These are phyloP conservation scores for Drosophila serrata DNA, from an alignment of 1,140 invertebrate genomes.

Conservation along the genomic window DNA sequence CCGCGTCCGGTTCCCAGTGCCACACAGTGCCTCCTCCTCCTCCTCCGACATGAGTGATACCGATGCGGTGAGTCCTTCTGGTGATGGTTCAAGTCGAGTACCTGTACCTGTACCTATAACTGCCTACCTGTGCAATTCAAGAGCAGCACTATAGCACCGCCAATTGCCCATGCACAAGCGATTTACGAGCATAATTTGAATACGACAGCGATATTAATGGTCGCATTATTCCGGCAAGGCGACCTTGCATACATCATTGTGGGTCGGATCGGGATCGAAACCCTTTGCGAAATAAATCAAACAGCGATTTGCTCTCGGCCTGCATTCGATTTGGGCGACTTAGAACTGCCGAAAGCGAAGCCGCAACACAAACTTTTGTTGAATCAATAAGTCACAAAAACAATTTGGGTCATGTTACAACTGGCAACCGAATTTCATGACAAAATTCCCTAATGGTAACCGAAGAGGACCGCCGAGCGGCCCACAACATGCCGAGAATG, in stretches of 20 bases:
- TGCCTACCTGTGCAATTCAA: slow-evolving; percentile 7
- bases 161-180: slow-evolving; percentile 57
- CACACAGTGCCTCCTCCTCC: slow-evolving; percentile 5
- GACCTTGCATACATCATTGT: slow-evolving; percentile 65
- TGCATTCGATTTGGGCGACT: slow-evolving; percentile 42
- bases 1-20: neutral
- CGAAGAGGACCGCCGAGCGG: slow-evolving; percentile 45
- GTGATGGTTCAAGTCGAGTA: slow-evolving; percentile 4
- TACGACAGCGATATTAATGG: slow-evolving; percentile 44
- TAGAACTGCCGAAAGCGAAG: slow-evolving; percentile 59
- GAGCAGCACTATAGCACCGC: slow-evolving; percentile 42
- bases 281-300: slow-evolving; percentile 78
- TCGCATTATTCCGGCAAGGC: slow-evolving; percentile 31
- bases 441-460: slow-evolving; percentile 82
- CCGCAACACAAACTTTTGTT: slow-evolving; percentile 69
- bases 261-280: slow-evolving; percentile 25
- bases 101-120: slow-evolving; percentile 13
- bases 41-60: slow-evolving; percentile 69
- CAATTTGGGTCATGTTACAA: slow-evolving; percentile 84
- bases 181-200: slow-evolving; percentile 56
- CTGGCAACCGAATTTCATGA: slow-evolving; percentile 75
- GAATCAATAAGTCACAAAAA: slow-evolving; percentile 84
- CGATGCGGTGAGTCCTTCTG: slow-evolving; percentile 75
- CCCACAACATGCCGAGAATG: slow-evolving; percentile 39
- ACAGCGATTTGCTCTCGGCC: slow-evolving; percentile 65